phyloP scores from a whole-genome alignment of 2,888 invertebrate genomes.

The Tachina lurida region DNA sequence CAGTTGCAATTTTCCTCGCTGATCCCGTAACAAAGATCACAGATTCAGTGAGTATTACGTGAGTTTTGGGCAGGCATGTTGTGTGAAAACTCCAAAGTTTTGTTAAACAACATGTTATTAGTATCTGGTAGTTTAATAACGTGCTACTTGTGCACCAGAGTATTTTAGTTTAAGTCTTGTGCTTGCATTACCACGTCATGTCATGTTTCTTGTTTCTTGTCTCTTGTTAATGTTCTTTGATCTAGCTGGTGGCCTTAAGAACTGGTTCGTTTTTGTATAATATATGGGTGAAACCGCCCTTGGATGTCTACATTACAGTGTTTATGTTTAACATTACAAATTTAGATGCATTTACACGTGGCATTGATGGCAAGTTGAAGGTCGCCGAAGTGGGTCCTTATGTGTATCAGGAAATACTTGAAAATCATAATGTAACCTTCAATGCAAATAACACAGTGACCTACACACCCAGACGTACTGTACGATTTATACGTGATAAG shows the following conservation, averaged over 20 bases:
- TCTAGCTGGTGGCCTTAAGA: conserved; percentile 82
- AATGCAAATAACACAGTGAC: conserved; percentile 87
- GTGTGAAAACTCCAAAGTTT: neutral
- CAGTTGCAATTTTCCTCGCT: conserved; percentile 76
- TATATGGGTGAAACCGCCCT: conserved; percentile 87
- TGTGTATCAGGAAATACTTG: conserved; percentile 89
- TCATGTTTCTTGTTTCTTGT: neutral
- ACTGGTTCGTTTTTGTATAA: conserved; percentile 85
- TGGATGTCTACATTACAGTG: conserved; percentile 86
- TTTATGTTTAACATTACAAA: conserved; percentile 93
- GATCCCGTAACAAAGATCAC: conserved; percentile 79
- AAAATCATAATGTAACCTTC: conserved; percentile 87
- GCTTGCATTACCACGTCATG: neutral
- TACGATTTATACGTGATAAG: conserved; percentile 86
- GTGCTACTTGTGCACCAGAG: no score
- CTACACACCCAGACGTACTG: conserved; percentile 85
- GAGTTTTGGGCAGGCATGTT: conserved; percentile 21
- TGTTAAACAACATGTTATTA: conserved; percentile 8
- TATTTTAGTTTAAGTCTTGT: neutral
- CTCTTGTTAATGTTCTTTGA: conserved; percentile 37
- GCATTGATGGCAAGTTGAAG: conserved; percentile 86
- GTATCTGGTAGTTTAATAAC: neutral
- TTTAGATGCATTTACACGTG: conserved; percentile 86
- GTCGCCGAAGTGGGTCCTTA: conserved; percentile 91
- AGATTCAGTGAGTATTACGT: conserved; percentile 78